Conservation (phyloP, 2,797 vertebrate species). For the Bucorvus abyssinicus region DNA sequence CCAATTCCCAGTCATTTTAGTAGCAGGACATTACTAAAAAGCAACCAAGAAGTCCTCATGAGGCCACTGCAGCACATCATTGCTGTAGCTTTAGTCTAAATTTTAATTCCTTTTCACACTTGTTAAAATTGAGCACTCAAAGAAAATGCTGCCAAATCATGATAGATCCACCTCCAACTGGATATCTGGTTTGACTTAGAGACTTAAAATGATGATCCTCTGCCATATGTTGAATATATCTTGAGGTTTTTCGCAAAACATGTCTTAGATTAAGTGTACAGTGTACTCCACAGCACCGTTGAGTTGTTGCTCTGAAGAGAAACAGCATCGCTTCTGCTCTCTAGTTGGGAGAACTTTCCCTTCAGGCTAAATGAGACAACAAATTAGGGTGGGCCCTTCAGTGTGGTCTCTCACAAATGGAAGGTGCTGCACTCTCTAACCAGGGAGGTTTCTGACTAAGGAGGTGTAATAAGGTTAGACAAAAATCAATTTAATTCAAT, state of each 20-base stretch:
- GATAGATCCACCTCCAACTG: conserved; percentile 73
- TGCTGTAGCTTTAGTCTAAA: conserved; percentile 47
- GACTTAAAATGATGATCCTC: conserved; percentile 75
- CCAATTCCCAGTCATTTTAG: background rate
- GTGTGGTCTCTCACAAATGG: conserved; percentile 77
- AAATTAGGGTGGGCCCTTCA: conserved; percentile 71
- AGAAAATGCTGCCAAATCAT: conserved; percentile 62
- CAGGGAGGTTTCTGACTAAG: conserved; percentile 62
- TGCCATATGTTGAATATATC: conserved; percentile 76
- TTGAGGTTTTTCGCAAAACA: conserved; percentile 74
- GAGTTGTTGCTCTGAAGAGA: conserved; percentile 62
- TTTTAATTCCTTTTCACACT: conserved; percentile 75
- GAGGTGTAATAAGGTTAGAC: conserved; percentile 63
- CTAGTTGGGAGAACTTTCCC: conserved; percentile 76
- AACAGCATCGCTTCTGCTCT: conserved; percentile 71
- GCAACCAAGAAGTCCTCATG: background rate
- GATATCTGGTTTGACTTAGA: conserved; percentile 72
- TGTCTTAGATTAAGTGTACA: conserved; percentile 78
- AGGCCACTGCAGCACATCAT: background rate
- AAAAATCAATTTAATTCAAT: conserved; percentile 44
- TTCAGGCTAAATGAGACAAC: conserved; percentile 70
- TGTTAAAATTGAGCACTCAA: conserved; percentile 66
- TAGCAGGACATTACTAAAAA: conserved; percentile 9
- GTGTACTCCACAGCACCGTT: conserved; percentile 69
- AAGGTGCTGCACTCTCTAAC: conserved; percentile 60